A percentile compares a stretch with the other conserved stretches of the same genome.
Conservation (phyloP, 2,797 vertebrate genomes). For the Pelochelys cantorii region DNA sequence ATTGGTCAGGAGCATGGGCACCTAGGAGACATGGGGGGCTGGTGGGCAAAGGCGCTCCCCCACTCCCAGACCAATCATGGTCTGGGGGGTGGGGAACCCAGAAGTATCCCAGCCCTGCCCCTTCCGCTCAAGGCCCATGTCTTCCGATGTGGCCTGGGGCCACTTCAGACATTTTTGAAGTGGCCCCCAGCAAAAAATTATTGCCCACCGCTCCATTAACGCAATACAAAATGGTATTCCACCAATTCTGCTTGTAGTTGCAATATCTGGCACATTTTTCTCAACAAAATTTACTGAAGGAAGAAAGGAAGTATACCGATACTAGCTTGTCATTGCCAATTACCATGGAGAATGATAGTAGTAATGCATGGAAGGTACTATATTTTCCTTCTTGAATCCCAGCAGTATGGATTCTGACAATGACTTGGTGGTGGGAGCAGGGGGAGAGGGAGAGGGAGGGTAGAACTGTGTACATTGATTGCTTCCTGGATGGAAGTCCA, state of each 20-base stretch:
- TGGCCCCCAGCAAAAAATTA: too few species aligned
- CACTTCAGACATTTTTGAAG: too few species aligned
- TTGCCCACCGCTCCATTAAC: not conserved
- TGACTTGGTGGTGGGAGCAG: not conserved
- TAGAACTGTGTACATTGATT: constrained; percentile 9
- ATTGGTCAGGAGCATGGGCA: too few species aligned
- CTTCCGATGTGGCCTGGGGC: too few species aligned
- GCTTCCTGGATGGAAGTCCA: not conserved
- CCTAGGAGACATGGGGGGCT: too few species aligned
- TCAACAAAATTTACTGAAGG: not conserved
- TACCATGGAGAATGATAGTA: constrained; percentile 20
- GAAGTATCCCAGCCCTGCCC: too few species aligned
- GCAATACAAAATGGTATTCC: not conserved
- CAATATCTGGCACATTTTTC: not conserved
- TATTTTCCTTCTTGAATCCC: not conserved
- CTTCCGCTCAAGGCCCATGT: too few species aligned
- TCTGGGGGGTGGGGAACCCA: too few species aligned
- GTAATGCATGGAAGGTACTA: not conserved
- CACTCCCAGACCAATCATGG: too few species aligned
- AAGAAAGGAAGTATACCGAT: not conserved
- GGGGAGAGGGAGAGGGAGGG: not conserved
- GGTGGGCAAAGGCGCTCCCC: too few species aligned
- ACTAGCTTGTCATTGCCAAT: not conserved
- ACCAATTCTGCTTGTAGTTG: not conserved
- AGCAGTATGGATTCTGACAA: constrained; percentile 1